Base-by-base conservation (phyloP, 1,140 invertebrate species). In the Sminthurinus signatus region DNA sequence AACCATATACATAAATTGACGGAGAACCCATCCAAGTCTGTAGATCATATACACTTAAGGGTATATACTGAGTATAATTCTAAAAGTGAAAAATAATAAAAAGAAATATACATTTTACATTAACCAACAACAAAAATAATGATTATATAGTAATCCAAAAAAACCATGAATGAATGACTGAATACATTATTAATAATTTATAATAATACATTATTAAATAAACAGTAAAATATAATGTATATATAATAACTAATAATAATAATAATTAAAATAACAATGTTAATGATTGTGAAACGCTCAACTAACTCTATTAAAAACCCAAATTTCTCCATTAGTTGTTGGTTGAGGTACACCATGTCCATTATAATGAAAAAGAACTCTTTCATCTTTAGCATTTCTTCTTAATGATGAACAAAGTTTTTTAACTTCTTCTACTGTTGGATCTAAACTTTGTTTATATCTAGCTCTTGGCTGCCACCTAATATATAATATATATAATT, bases 281-380 rank as follows among this genome's bases (percentile, higher is more conserved):
- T n/a, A n/a, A n/a, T n/a, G n/a, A n/a, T n/a, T n/a, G n/a, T n/a
- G n/a, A n/a, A n/a, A n/a, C n/a, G n/a, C n/a, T n/a, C n/a, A n/a
- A n/a, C n/a, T n/a, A n/a, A 93, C 91, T 78, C 89, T 85, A 80
- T 99, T 99, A 78, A 99, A 99, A 3, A 99, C 96, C 97, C 97
- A 99, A 74, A 99, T 96, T 84, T 99, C 96, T 15, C 97, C 96
- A 81, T 99, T 98, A 29, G 84, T 83, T 10, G 97, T 99, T 36
- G 97, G 96, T 78, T 90, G 92, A 43, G 97, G 97, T 56, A 99
- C 97, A 25, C 70, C 97, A 78, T 99, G 97, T 0, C 97, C 97
- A 80, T 98, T 99, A 76, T 99, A 99, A 80, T 99, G 96, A 81
- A 99, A 99, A 5, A 99, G 80, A 25, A 99, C 95, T 71, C 97